A percentile compares a stretch with the other conserved stretches of the same genome.
These are phyloP conservation scores for Champsocephalus esox DNA, from an alignment of 2,797 vertebrate species.

Conservation along the genomic window DNA sequence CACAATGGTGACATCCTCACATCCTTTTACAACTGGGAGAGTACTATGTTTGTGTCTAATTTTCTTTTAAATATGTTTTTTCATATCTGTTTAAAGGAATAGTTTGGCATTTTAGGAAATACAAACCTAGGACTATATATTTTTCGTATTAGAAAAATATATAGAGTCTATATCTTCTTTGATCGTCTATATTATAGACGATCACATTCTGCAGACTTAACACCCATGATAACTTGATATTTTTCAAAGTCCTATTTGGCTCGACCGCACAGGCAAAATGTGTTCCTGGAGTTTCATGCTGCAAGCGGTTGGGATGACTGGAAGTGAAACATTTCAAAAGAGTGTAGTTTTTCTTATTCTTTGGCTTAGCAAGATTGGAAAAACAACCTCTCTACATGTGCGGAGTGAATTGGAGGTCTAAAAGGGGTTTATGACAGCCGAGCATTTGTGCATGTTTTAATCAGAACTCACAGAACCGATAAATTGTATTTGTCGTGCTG, in stretches of 20 bases:
- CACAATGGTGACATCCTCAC: slow-evolving; percentile 29
- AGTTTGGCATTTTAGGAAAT: neutral
- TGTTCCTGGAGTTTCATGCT: neutral
- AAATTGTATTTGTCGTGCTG: slow-evolving; percentile 51
- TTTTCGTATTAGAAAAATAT: too few relatives aligned
- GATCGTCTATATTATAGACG: neutral
- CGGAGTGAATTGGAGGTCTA: slow-evolving; percentile 13
- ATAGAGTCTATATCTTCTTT: too few relatives aligned
- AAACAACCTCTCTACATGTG: slow-evolving; percentile 12
- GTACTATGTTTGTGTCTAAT: neutral
- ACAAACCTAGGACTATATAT: neutral
- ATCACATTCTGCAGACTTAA: neutral
- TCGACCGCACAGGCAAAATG: neutral
- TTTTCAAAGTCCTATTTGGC: neutral
- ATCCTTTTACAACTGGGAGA: neutral
- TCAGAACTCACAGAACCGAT: slow-evolving; percentile 41
- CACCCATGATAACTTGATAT: neutral
- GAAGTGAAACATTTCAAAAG: neutral
- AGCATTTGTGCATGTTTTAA: slow-evolving; percentile 39
- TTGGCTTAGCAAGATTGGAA: slow-evolving; percentile 8
- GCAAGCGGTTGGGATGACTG: neutral
- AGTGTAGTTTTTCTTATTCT: neutral
- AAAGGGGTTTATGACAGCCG: slow-evolving; percentile 36
- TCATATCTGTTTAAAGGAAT: neutral
- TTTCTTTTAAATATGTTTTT: slow-evolving; percentile 5